Evolutionary conservation across 1,140 invertebrate species (phyloP).

Genomic region (Pararge aegeria): DNA sequence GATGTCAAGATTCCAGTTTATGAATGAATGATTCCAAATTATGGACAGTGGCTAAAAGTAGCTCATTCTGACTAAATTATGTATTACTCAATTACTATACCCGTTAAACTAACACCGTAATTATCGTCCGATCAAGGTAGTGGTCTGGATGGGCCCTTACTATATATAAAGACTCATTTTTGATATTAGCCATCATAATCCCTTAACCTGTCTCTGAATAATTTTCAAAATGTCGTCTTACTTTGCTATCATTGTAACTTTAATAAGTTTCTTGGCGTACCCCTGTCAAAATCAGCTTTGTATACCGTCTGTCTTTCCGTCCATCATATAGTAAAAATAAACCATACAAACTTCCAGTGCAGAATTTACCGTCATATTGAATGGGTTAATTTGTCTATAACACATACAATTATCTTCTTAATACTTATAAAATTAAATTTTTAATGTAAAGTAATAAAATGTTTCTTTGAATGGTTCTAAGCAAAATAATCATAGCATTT

Average conservation of each 20-base stretch:
- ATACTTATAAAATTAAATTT: not conserved
- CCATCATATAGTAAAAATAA: constrained; percentile 25
- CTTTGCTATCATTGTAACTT: constrained; percentile 5
- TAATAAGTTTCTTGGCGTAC: constrained; percentile 22
- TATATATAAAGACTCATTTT: not conserved
- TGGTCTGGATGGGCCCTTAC: too few species aligned
- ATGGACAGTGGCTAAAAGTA: too few species aligned
- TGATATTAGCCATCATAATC: not conserved
- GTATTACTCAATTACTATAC: too few species aligned
- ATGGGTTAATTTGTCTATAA: not conserved
- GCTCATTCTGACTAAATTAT: too few species aligned
- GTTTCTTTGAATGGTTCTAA: not conserved
- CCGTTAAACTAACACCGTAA: too few species aligned
- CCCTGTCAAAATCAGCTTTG: constrained; percentile 30
- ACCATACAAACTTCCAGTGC: constrained; percentile 20
- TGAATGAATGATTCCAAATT: too few species aligned
- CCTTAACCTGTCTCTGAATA: not conserved
- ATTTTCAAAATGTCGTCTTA: not conserved
- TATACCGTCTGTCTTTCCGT: constrained; percentile 38
- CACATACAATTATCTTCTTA: not conserved
- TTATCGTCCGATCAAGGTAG: not conserved
- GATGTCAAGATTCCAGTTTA: too few species aligned
- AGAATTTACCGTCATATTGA: not conserved
- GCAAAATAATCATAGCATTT: not conserved
- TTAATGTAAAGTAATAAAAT: too few species aligned